Conservation (phyloP, 2,888 invertebrate species). For the Silvanus unidentatus region DNA sequence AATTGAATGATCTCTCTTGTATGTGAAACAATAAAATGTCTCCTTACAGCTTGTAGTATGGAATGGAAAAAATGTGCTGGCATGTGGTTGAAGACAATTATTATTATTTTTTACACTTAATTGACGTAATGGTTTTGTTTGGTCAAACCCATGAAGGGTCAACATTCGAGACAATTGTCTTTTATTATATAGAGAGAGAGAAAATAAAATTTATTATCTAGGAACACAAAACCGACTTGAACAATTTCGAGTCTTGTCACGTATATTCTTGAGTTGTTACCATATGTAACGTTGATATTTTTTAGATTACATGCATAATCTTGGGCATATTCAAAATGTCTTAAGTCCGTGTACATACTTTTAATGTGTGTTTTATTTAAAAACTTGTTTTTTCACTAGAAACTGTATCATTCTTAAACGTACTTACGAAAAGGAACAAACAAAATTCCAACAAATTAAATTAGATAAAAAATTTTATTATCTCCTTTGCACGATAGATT, state of each 20-base stretch:
- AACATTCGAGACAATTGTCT: constrained; percentile 18
- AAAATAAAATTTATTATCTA: constrained; percentile 19
- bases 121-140: constrained; percentile 21
- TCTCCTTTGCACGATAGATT: neutral
- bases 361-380: constrained; percentile 4
- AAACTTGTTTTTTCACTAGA: too few relatives aligned
- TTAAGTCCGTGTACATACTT: constrained; percentile 10
- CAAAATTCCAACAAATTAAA: too few relatives aligned
- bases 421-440: neutral
- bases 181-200: constrained; percentile 5
- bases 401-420: neutral
- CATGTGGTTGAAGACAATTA: too few relatives aligned
- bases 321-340: constrained; percentile 19
- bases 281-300: constrained; percentile 24
- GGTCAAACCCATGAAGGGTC: constrained; percentile 18
- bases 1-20: too few relatives aligned
- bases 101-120: constrained; percentile 9
- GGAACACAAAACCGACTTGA: constrained; percentile 13
- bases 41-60: too few relatives aligned
- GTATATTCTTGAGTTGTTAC: constrained; percentile 22
- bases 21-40: too few relatives aligned
- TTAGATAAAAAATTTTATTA: too few relatives aligned
- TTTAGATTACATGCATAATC: constrained; percentile 24
- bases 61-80: too few relatives aligned
- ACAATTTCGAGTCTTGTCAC: constrained; percentile 20